A percentile compares a stretch with the other conserved stretches of the same genome.
phyloP scores from a whole-genome alignment of 2,888 invertebrate genomes.

The Thecocarcelia acutangulata region DNA sequence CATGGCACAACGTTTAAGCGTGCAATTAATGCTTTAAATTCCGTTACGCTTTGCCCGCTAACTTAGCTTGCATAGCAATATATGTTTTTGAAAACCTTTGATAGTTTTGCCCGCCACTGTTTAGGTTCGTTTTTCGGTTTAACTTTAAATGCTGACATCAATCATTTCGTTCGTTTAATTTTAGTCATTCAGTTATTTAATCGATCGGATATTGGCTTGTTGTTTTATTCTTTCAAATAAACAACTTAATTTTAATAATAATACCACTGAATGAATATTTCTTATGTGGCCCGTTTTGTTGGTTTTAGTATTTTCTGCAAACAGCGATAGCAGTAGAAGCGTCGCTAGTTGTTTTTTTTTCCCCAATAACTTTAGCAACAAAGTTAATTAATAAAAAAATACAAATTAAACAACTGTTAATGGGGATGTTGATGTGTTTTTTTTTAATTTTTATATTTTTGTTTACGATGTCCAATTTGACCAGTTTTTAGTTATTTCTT shows the following conservation, averaged over 20 bases:
- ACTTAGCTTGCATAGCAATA: no score
- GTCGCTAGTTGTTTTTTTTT: not conserved
- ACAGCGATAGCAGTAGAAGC: no score
- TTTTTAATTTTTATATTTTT: slow-evolving; percentile 29
- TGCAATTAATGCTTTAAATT: no score
- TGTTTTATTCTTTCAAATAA: slow-evolving; percentile 22
- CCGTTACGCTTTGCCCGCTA: no score
- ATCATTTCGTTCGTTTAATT: slow-evolving; percentile 40
- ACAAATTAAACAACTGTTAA: slow-evolving; percentile 57
- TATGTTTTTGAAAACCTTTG: no score
- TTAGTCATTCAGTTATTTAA: not conserved
- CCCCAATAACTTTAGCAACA: slow-evolving; percentile 4
- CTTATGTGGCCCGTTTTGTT: slow-evolving; percentile 38
- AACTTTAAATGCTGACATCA: slow-evolving; percentile 42
- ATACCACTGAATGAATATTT: slow-evolving; percentile 16
- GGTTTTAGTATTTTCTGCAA: not conserved
- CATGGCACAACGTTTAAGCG: no score
- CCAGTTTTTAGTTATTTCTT: slow-evolving; percentile 34
- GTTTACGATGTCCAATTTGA: slow-evolving; percentile 37
- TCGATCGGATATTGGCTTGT: not conserved
- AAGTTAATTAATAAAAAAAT: slow-evolving; percentile 5
- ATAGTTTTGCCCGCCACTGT: not conserved
- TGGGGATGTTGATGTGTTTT: slow-evolving; percentile 65
- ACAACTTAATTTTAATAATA: slow-evolving; percentile 48
- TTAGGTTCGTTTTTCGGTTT: not conserved